These are phyloP conservation scores for Neuroterus valhalla DNA, from an alignment of 1,140 invertebrate genomes.

Conservation along the genomic window DNA sequence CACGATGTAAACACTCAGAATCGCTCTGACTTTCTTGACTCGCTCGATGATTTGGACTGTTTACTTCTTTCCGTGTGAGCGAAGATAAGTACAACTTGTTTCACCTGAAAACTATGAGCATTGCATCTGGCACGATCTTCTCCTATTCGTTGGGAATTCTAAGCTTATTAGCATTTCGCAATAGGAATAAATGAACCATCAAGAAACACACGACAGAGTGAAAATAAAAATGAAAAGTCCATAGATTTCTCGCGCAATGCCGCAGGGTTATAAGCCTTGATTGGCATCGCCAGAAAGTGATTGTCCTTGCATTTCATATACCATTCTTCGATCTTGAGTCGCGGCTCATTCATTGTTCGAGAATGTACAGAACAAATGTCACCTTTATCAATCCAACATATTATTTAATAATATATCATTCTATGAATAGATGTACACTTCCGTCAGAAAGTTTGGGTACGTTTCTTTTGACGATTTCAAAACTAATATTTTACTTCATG, in stretches of 20 bases:
- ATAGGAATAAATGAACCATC: slow-evolving; percentile 2
- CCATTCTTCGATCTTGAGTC: slow-evolving; percentile 18
- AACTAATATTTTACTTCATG: no score
- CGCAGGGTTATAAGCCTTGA: slow-evolving; percentile 49
- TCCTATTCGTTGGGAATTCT: slow-evolving; percentile 2
- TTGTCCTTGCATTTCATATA: slow-evolving; percentile 46
- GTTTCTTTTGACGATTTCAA: no score
- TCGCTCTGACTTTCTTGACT: no score
- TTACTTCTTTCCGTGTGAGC: no score
- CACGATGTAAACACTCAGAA: no score
- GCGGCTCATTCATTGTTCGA: neutral
- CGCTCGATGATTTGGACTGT: no score
- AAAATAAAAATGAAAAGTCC: slow-evolving; percentile 5
- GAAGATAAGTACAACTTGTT: neutral
- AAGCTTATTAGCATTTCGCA: slow-evolving; percentile 11
- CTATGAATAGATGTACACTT: no score
- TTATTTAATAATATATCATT: neutral
- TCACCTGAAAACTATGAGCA: slow-evolving; percentile 1
- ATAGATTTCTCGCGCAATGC: slow-evolving; percentile 25
- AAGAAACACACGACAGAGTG: neutral
- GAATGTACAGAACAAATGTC: slow-evolving; percentile 7
- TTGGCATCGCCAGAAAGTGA: slow-evolving; percentile 38
- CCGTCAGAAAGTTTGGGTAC: no score
- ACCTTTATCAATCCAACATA: neutral
- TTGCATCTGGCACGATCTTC: neutral